Conservation (phyloP, 2,113 vertebrate genomes). For the Forbesichthys papilliferus region DNA sequence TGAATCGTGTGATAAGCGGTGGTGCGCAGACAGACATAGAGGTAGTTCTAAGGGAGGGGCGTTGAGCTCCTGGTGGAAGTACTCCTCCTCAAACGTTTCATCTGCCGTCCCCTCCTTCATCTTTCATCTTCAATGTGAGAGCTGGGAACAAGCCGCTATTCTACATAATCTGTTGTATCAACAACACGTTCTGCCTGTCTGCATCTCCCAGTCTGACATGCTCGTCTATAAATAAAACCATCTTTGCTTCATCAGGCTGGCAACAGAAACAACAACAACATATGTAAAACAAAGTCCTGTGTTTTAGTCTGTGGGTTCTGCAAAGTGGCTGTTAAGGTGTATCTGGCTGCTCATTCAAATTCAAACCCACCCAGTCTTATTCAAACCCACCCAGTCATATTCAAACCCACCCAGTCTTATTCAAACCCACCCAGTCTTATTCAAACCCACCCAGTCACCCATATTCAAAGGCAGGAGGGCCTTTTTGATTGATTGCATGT, state of each 20-base stretch:
- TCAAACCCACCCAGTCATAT: conserved; percentile 32
- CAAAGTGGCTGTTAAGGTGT: conserved; percentile 37
- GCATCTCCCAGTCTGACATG: conserved; percentile 67
- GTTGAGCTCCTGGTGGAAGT: conserved; percentile 51
- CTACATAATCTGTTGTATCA: conserved; percentile 75
- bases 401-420: conserved; percentile 27
- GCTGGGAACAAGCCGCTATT: conserved; percentile 53
- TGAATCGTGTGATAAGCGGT: conserved; percentile 42
- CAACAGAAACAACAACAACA: conserved; percentile 33
- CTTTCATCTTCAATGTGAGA: conserved; percentile 60
- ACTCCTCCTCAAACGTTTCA: conserved; percentile 62
- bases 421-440: conserved; percentile 22
- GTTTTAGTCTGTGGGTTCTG: conserved; percentile 60
- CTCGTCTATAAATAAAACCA: conserved; percentile 73
- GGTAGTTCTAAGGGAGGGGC: conserved; percentile 51
- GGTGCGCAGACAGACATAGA: conserved; percentile 36
- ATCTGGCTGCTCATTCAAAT: conserved; percentile 20
- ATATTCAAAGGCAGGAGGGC: conserved; percentile 10
- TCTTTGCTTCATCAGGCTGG: conserved; percentile 63
- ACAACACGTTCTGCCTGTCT: conserved; percentile 70
- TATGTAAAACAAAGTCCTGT: conserved; percentile 52
- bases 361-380: conserved; percentile 23
- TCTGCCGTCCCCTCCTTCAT: conserved; percentile 53
- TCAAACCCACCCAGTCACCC: neutral
- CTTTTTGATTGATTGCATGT: conserved; percentile 51